A percentile compares a stretch with the other conserved stretches of the same genome.
These are phyloP conservation scores for Harlomillsia oculata DNA, from an alignment of 1,140 invertebrate species.

Conservation along the genomic window DNA sequence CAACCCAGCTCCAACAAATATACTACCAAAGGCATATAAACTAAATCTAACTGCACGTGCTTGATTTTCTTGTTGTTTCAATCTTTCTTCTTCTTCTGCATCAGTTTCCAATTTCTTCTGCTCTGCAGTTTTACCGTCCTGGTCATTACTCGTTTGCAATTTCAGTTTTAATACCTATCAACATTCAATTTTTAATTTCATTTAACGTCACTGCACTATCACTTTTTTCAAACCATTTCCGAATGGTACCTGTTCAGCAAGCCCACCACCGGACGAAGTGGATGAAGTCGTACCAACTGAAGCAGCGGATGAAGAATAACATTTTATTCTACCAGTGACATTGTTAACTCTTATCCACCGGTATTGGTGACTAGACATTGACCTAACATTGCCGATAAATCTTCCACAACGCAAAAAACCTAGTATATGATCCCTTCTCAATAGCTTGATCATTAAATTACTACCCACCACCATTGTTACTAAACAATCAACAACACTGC, in stretches of 20 bases:
- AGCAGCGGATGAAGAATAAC: too few relatives aligned
- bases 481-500: too few relatives aligned
- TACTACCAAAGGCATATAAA: slow-evolving; percentile 27
- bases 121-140: background rate
- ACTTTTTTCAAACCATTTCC: background rate
- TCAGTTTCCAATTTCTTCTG: background rate
- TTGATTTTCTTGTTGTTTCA: slow-evolving; percentile 29
- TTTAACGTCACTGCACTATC: background rate
- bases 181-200: background rate
- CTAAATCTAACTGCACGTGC: slow-evolving; percentile 35
- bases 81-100: slow-evolving; percentile 32
- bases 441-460: too few relatives aligned
- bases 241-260: slow-evolving; percentile 1
- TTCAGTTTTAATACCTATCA: slow-evolving; percentile 17
- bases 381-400: too few relatives aligned
- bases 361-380: too few relatives aligned
- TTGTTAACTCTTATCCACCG: too few relatives aligned
- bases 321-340: too few relatives aligned
- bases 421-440: too few relatives aligned
- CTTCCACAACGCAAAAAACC: too few relatives aligned
- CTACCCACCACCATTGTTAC: too few relatives aligned
- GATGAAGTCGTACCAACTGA: background rate
- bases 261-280: background rate
- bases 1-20: slow-evolving; percentile 41
- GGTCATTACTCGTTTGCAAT: slow-evolving; percentile 8